Base-by-base conservation (phyloP, 2,888 invertebrate genomes). In the Drosophila barbarae region DNA sequence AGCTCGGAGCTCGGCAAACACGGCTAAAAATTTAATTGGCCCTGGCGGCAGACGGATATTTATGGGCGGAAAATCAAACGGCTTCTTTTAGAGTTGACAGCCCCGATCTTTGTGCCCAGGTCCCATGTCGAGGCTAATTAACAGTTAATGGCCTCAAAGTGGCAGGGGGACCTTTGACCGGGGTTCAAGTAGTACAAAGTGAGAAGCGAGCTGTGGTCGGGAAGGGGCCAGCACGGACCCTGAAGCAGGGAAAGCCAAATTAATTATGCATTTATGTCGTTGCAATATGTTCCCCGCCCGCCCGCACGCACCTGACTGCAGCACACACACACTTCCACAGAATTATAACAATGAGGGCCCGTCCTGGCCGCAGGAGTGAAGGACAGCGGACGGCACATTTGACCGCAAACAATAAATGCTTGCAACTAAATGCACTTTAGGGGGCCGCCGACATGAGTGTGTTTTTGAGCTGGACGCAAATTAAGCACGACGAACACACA, bases 251-350 rank as follows among this genome's bases (percentile, higher is more conserved):
- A 75, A 72, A 77, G 77, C 78, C 83, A 79, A 85, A 87, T 87
- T 87, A 87, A 87, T 87, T 87, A 87, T 87, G 78, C 78, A 86
- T 84, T 84, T 85, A 78, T 77, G 79, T 81, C 85, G 74, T 72
- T 78, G 74, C 78, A 85, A 82, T 81, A 77, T 86, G 86, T 79
- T 76, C 63, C 51, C 47, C 67, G 38, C 63, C 66, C 55, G 44
- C 42, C 49, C 38, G 42, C 12, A 35, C 34, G 13, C 21, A n/a
- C 39, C 12, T 2, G 49, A 63, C 35, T 12, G 15, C 13, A 13
- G 15, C 54, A 64, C 59, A 71, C 59, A 71, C 50, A 57, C 59
- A 55, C 54, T 60, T 53, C 58, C 51, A 55, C 47, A 49, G 35
- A 57, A n/a, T 46, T 71, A 77, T 70, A 77, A 70, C 81, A 83